These are phyloP conservation scores for Lipophrys pholis DNA, from an alignment of 2,113 vertebrate species.

Conservation along the genomic window DNA sequence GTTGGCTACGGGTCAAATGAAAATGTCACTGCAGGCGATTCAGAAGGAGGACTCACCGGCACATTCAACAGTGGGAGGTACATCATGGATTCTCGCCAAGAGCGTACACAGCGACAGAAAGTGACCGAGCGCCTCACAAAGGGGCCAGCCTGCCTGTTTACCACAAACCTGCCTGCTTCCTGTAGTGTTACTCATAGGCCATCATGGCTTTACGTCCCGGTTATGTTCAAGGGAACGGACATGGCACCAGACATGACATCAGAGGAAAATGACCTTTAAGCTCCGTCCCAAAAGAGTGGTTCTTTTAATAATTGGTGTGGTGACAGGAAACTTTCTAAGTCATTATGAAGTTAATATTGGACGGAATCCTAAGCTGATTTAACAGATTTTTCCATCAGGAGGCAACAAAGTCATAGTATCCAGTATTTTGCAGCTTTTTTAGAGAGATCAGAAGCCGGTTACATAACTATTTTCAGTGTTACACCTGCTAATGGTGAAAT, in stretches of 20 bases:
- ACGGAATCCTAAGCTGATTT: too few species aligned
- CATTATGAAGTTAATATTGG: too few species aligned
- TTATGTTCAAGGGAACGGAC: not conserved
- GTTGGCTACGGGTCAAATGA: conserved; percentile 79
- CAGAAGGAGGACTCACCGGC: conserved; percentile 25
- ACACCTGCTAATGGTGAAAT: too few species aligned
- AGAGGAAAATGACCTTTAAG: too few species aligned
- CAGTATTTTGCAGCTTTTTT: too few species aligned
- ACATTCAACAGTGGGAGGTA: conserved; percentile 57
- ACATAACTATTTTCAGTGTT: too few species aligned
- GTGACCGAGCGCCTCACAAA: conserved; percentile 23
- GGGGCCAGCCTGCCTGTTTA: conserved; percentile 45
- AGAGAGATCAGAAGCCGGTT: too few species aligned
- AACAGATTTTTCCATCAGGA: too few species aligned
- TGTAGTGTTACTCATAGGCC: conserved; percentile 38
- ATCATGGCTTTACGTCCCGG: conserved; percentile 29
- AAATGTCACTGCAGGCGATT: conserved; percentile 75
- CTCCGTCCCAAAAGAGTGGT: too few species aligned
- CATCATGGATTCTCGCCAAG: conserved; percentile 25
- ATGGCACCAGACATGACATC: not conserved
- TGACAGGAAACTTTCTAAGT: too few species aligned
- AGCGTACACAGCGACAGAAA: conserved; percentile 13
- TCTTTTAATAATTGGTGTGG: too few species aligned
- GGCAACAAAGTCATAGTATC: too few species aligned
- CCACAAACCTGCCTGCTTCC: conserved; percentile 48